Percentiles rank a stretch among this genome's conserved stretches.
phyloP scores from a whole-genome alignment of 2,113 vertebrate genomes.

The Chrysochloris asiatica region DNA sequence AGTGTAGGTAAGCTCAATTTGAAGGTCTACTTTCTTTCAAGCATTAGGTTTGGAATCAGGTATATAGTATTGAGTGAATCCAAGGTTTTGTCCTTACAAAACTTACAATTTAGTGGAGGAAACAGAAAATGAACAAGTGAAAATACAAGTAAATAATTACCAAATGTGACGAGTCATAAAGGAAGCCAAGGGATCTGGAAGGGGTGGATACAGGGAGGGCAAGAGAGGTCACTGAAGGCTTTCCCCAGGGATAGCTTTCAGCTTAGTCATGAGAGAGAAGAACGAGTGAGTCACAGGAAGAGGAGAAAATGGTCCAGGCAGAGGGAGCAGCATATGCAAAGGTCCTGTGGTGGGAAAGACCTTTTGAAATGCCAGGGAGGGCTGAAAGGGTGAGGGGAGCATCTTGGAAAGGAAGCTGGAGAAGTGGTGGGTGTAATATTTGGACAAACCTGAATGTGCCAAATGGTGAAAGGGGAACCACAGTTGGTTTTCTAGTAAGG shows the following conservation, averaged over 20 bases:
- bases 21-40: not conserved
- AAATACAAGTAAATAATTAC: not conserved
- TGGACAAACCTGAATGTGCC: not conserved
- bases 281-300: not conserved
- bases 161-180: not conserved
- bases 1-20: too few species aligned
- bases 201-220: not conserved
- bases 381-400: not conserved
- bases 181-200: not conserved
- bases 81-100: too few species aligned
- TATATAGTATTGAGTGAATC: too few species aligned
- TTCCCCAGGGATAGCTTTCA: too few species aligned
- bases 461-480: accelerated
- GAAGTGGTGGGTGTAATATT: too few species aligned
- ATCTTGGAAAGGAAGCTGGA: not conserved
- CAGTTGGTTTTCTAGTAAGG: not conserved
- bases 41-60: not conserved
- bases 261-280: not conserved
- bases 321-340: constrained; percentile 8
- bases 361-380: not conserved
- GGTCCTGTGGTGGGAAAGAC: not conserved
- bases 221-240: too few species aligned
- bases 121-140: not conserved
- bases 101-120: not conserved
- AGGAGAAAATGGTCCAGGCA: not conserved